Percentiles rank a stretch among this genome's conserved stretches.
Evolutionary conservation across 2,113 vertebrate species (phyloP).

Genomic region (Ageneiosus marmoratus): DNA sequence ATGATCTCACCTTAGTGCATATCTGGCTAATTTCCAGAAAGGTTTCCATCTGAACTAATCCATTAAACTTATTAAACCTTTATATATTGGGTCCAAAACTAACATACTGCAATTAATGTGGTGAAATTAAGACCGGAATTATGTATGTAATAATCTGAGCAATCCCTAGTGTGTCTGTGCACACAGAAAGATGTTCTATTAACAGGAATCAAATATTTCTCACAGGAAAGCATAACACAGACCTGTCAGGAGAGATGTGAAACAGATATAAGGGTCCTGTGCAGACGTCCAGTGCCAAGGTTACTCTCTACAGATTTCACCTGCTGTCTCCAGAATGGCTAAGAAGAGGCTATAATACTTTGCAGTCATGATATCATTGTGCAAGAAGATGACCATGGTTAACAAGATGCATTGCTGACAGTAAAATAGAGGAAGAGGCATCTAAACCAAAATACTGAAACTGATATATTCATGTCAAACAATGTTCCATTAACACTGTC

Average conservation of each 20-base stretch:
- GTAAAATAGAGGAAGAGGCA: not conserved
- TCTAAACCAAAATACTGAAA: not conserved
- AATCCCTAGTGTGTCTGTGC: not conserved
- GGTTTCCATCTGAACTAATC: conserved; percentile 6
- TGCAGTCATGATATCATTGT: not conserved
- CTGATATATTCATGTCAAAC: no score
- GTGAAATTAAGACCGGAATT: not conserved
- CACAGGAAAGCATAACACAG: not conserved
- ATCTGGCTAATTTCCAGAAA: not conserved
- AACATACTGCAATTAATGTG: not conserved
- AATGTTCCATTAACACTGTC: no score
- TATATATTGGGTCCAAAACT: not conserved
- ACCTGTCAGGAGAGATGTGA: not conserved
- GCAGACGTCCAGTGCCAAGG: not conserved
- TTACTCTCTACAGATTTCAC: not conserved
- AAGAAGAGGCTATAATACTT: not conserved
- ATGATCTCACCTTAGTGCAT: not conserved
- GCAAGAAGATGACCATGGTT: not conserved
- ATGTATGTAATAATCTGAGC: not conserved
- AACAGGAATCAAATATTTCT: conserved; percentile 3
- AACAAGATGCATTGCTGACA: not conserved
- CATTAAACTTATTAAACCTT: not conserved
- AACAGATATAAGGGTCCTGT: not conserved
- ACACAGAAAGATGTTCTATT: not conserved
- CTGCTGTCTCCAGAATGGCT: not conserved